Conservation (phyloP, 2,797 vertebrate genomes). For the Xyrichtys novacula region DNA sequence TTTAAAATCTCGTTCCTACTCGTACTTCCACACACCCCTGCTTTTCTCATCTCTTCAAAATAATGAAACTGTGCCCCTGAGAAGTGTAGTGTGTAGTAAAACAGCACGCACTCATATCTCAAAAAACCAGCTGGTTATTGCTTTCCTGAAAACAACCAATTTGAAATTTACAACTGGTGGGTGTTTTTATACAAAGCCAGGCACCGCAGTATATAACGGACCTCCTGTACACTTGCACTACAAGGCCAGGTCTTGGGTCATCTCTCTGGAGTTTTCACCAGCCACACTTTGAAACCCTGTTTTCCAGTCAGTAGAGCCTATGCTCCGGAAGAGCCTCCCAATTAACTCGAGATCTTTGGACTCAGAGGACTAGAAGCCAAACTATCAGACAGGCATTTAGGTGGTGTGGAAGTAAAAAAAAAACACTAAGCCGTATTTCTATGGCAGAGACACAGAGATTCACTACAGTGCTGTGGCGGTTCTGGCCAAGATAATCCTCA, state of each 20-base stretch:
- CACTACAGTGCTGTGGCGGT: background rate
- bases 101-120: background rate
- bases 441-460: background rate
- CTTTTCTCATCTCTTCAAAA: background rate
- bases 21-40: no score
- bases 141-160: slow-evolving; percentile 6
- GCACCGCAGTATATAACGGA: background rate
- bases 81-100: background rate
- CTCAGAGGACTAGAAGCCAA: background rate
- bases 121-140: background rate
- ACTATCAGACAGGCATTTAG: background rate
- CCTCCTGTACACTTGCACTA: background rate
- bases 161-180: background rate
- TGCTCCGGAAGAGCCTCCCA: background rate
- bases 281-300: background rate
- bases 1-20: no score
- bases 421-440: background rate
- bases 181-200: background rate
- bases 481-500: background rate
- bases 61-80: background rate
- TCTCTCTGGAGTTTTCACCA: background rate
- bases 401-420: background rate
- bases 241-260: background rate
- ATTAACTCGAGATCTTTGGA: background rate
- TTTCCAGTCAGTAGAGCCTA: background rate